These are phyloP conservation scores for Hafferia zeledoni DNA, from an alignment of 2,797 vertebrate genomes.

Conservation along the genomic window DNA sequence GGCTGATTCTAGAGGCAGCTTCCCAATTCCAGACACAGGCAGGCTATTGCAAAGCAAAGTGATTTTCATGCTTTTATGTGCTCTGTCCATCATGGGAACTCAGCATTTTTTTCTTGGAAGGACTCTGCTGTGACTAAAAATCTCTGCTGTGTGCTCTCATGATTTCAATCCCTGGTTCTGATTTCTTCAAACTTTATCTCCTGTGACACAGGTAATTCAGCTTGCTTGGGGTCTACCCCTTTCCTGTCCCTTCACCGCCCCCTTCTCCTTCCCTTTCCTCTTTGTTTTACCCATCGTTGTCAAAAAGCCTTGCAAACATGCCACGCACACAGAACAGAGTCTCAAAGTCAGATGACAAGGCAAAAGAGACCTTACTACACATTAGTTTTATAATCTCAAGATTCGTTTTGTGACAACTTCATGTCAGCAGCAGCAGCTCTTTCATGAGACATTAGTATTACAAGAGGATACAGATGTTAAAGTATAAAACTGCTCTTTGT, in stretches of 20 bases:
- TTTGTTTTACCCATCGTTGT: neutral
- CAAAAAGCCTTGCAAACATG: neutral
- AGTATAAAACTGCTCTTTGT: neutral
- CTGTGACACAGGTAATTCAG: neutral
- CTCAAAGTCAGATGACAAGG: neutral
- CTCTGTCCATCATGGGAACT: neutral
- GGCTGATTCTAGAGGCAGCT: slow-evolving; percentile 1
- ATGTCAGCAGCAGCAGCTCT: neutral
- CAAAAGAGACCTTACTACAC: neutral
- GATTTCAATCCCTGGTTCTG: neutral
- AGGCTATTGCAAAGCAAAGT: slow-evolving; percentile 11
- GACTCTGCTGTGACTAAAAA: slow-evolving; percentile 27
- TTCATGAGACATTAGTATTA: neutral
- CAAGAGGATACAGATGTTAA: neutral
- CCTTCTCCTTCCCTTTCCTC: neutral
- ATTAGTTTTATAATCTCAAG: neutral
- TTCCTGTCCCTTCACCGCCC: neutral
- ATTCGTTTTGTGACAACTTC: neutral
- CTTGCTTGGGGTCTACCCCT: neutral
- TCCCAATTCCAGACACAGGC: neutral
- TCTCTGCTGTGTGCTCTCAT: neutral
- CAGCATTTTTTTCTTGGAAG: neutral
- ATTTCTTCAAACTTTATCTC: neutral
- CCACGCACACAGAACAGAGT: neutral
- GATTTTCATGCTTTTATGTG: slow-evolving; percentile 16